Percentiles rank a stretch among this genome's conserved stretches.
Conservation (phyloP, 1,140 invertebrate species). For the Solenopsis fugax region DNA sequence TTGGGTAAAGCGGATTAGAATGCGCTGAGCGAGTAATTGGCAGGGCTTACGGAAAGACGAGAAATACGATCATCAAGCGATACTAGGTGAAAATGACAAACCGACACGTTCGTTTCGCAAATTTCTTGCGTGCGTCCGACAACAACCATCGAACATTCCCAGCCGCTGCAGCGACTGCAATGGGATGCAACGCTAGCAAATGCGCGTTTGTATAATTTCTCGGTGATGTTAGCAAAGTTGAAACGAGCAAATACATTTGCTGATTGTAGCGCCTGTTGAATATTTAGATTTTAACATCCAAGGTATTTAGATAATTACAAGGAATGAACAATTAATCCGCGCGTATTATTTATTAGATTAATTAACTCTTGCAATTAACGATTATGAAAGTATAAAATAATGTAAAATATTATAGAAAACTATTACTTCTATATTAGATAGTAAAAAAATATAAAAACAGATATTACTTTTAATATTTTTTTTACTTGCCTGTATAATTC, state of each 20-base stretch:
- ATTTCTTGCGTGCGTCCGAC: conserved; percentile 62
- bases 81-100: conserved; percentile 71
- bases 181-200: conserved; percentile 15
- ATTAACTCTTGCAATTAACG: no score
- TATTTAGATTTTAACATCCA: not conserved
- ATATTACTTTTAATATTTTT: no score
- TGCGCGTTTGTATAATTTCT: not conserved
- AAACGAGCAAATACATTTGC: not conserved
- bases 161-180: conserved; percentile 5
- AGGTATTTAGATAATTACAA: not conserved
- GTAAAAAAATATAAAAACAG: no score
- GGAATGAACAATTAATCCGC: no score
- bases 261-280: not conserved
- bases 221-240: not conserved
- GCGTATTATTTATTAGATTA: no score
- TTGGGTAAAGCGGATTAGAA: conserved; percentile 38
- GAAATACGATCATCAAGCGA: conserved; percentile 40
- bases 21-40: conserved; percentile 17
- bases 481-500: not conserved
- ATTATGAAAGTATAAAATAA: no score
- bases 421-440: no score
- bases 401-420: no score
- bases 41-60: conserved; percentile 49
- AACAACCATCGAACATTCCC: not conserved
- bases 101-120: conserved; percentile 63